These are phyloP conservation scores for Mastigias papua DNA, from an alignment of 30 jellyfish, hydroid and myxozoan genomes.

Conservation along the genomic window DNA sequence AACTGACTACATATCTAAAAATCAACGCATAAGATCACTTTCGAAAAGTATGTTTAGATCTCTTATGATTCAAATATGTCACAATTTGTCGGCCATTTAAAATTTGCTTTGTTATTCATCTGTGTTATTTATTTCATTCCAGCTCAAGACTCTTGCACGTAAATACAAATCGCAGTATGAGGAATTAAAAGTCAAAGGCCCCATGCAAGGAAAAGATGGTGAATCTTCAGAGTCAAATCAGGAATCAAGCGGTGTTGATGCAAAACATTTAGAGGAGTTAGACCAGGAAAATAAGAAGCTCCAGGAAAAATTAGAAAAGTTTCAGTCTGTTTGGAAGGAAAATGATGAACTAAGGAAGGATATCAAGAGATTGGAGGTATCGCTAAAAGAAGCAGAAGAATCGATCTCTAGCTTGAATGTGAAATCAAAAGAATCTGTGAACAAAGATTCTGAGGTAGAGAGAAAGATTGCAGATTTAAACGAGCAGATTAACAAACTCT, in stretches of 20 bases:
- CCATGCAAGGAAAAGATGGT: slow-evolving; percentile 59
- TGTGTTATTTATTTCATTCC: not conserved
- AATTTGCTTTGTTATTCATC: too few relatives aligned
- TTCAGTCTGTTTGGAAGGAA: slow-evolving; percentile 11
- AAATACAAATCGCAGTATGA: slow-evolving; percentile 81
- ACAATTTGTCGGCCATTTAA: too few relatives aligned
- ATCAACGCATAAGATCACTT: too few relatives aligned
- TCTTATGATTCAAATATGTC: too few relatives aligned
- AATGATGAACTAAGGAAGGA: slow-evolving; percentile 29
- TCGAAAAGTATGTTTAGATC: too few relatives aligned
- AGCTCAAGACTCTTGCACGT: slow-evolving; percentile 87
- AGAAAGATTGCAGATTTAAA: slow-evolving; percentile 30
- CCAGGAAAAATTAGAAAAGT: not conserved
- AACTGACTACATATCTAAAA: too few relatives aligned
- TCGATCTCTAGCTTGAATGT: slow-evolving; percentile 13
- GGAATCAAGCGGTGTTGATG: slow-evolving; percentile 32
- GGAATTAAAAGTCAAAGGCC: slow-evolving; percentile 59
- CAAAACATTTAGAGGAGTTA: slow-evolving; percentile 5
- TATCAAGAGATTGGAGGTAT: slow-evolving; percentile 33
- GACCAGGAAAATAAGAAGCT: slow-evolving; percentile 72
- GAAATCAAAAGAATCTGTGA: slow-evolving; percentile 20
- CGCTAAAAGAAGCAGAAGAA: slow-evolving; percentile 23
- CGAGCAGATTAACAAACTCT: slow-evolving; percentile 56
- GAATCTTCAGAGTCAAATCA: not conserved
- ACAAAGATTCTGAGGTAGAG: slow-evolving; percentile 20